Conservation (phyloP, 2,797 vertebrate species). For the Sebastolobus alascanus region DNA sequence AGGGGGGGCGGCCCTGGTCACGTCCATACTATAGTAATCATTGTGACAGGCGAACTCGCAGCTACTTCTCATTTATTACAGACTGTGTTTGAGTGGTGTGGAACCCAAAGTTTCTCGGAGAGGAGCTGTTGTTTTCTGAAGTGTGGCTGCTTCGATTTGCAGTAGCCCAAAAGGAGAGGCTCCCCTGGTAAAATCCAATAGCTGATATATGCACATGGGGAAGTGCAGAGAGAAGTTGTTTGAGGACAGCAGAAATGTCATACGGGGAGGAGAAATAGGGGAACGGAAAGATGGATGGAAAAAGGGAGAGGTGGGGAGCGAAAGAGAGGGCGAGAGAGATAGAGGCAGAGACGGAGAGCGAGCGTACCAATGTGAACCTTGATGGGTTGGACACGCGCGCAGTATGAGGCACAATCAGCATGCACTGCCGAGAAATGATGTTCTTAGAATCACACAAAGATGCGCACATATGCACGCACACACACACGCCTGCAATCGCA, state of each 20-base stretch:
- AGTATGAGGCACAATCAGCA: constrained; percentile 80
- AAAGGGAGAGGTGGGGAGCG: constrained; percentile 40
- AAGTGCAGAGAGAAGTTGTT: constrained; percentile 46
- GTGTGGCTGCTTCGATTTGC: constrained; percentile 54
- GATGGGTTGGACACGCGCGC: constrained; percentile 80
- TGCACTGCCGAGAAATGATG: constrained; percentile 73
- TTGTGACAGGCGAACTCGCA: neutral
- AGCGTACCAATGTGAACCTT: constrained; percentile 79
- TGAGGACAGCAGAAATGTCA: constrained; percentile 68
- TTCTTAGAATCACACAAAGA: constrained; percentile 67
- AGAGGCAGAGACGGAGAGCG: constrained; percentile 39
- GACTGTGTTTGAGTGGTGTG: neutral
- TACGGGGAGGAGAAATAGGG: constrained; percentile 57
- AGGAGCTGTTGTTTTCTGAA: constrained; percentile 49
- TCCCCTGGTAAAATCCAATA: constrained; percentile 59
- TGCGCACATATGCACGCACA: constrained; percentile 37
- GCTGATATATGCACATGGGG: constrained; percentile 11
- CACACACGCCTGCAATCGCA: constrained; percentile 22
- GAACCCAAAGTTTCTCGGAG: constrained; percentile 44
- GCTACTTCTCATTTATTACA: constrained; percentile 14
- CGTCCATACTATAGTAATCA: neutral
- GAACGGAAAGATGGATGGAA: constrained; percentile 55
- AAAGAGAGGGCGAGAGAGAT: constrained; percentile 40
- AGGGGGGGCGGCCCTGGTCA: neutral
- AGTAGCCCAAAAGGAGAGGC: constrained; percentile 30